Evolutionary conservation across 2,797 vertebrate genomes (phyloP).

Genomic region (Amblyraja radiata): DNA sequence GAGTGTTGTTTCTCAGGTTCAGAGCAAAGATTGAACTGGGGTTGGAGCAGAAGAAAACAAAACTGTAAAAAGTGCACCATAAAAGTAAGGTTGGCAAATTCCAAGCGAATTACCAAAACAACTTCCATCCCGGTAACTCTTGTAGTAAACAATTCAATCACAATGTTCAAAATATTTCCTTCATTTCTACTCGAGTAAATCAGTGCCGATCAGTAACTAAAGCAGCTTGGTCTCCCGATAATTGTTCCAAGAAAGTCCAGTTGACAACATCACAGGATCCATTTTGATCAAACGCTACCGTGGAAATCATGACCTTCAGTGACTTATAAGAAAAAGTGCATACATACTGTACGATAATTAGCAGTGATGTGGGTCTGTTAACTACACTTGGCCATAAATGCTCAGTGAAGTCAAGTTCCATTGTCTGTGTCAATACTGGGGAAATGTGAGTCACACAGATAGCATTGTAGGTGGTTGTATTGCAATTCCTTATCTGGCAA

Average conservation of each 20-base stretch:
- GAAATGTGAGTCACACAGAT: neutral
- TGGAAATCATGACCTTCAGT: neutral
- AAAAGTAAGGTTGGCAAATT: neutral
- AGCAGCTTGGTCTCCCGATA: slow-evolving; percentile 12
- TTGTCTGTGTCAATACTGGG: neutral
- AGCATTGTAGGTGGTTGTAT: neutral
- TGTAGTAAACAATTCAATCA: neutral
- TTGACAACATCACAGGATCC: neutral
- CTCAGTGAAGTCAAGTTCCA: neutral
- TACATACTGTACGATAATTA: neutral
- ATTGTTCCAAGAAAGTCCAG: neutral
- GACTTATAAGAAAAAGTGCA: slow-evolving; percentile 28
- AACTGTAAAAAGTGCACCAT: neutral
- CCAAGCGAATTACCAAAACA: neutral
- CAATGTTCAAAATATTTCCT: neutral
- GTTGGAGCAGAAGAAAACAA: neutral
- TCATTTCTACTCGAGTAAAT: neutral
- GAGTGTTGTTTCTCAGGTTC: neutral
- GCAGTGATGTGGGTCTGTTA: neutral
- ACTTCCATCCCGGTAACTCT: neutral
- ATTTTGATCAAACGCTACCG: neutral
- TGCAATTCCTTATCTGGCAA: neutral
- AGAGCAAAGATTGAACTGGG: neutral
- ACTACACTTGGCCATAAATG: neutral
- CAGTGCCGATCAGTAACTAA: neutral